phyloP scores from a whole-genome alignment of 2,797 vertebrate genomes.

The Poeciliopsis infans region DNA sequence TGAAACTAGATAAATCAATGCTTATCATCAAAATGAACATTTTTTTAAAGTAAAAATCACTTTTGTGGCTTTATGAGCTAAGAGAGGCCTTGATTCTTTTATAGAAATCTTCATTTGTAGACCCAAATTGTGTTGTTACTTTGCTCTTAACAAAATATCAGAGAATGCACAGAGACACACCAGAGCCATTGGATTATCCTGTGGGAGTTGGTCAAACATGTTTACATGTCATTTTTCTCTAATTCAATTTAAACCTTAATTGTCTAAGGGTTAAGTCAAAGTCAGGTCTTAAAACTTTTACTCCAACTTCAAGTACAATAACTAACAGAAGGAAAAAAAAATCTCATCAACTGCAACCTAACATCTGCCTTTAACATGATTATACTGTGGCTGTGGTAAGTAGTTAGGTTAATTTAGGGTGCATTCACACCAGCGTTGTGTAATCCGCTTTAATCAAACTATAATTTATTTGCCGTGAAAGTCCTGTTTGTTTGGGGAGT shows the following conservation, averaged over 20 bases:
- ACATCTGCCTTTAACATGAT: neutral
- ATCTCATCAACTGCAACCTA: neutral
- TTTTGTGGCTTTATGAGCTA: neutral
- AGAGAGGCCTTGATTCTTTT: neutral
- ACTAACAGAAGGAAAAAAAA: neutral
- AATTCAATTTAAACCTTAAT: neutral
- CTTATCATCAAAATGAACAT: neutral
- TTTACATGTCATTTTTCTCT: neutral
- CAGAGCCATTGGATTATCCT: neutral
- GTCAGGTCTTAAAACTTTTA: neutral
- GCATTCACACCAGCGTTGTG: too few species aligned
- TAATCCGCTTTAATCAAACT: too few species aligned
- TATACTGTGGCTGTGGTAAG: neutral
- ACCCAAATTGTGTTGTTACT: neutral
- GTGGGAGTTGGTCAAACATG: neutral
- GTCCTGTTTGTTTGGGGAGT: too few species aligned
- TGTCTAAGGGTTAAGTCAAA: neutral
- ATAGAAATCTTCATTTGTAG: neutral
- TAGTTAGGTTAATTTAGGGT: neutral
- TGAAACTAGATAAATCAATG: neutral
- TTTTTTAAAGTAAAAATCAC: neutral
- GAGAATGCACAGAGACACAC: neutral
- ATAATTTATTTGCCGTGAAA: too few species aligned
- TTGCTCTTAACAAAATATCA: neutral
- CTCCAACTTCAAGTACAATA: neutral